These are phyloP conservation scores for Mus pahari DNA, from an alignment of 2,113 vertebrate genomes.

Conservation along the genomic window DNA sequence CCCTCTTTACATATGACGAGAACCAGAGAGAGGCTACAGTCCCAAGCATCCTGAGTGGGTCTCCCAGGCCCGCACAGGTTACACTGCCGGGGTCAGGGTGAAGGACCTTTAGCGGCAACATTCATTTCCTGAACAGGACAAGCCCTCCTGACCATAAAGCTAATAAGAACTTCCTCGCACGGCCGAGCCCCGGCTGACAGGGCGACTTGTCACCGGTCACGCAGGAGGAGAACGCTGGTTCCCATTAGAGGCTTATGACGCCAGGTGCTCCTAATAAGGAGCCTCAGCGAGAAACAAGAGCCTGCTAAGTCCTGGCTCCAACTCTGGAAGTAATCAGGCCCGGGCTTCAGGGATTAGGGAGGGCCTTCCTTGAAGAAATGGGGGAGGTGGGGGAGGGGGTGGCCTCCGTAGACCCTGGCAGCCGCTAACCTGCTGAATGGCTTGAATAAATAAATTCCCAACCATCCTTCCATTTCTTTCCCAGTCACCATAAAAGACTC, in stretches of 20 bases:
- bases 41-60: conserved; percentile 88
- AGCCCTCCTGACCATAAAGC: conserved; percentile 92
- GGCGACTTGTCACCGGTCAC: conserved; percentile 82
- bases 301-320: conserved; percentile 86
- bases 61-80: conserved; percentile 89
- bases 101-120: conserved; percentile 87
- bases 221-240: conserved; percentile 88
- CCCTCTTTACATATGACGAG: conserved; percentile 88
- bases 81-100: conserved; percentile 88
- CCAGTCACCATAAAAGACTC: conserved; percentile 73
- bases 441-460: conserved; percentile 76
- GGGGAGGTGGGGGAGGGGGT: background rate
- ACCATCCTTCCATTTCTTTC: conserved; percentile 50
- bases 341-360: conserved; percentile 54
- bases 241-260: conserved; percentile 89
- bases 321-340: conserved; percentile 90
- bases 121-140: conserved; percentile 96
- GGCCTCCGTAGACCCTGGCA: background rate
- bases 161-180: conserved; percentile 92
- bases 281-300: conserved; percentile 89
- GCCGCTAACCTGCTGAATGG: conserved; percentile 61
- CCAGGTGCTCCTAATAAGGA: conserved; percentile 96
- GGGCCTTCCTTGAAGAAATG: conserved; percentile 24
- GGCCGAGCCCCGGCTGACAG: conserved; percentile 84
- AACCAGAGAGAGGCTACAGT: conserved; percentile 90